phyloP scores from a whole-genome alignment of 2,888 invertebrate species.

The Hipparchia sbordonii region DNA sequence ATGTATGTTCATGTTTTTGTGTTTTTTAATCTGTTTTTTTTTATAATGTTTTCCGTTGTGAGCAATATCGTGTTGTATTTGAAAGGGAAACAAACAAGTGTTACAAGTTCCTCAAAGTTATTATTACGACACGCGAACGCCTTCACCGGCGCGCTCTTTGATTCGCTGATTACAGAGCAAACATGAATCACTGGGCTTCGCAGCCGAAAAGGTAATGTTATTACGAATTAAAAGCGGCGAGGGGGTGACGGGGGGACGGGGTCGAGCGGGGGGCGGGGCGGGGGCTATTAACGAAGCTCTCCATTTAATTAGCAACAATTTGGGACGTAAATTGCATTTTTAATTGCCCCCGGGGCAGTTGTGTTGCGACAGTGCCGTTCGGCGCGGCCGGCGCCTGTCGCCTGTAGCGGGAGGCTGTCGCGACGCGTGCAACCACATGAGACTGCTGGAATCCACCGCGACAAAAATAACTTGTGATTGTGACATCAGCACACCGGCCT shows the following conservation, averaged over 20 bases:
- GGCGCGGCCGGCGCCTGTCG: too few relatives aligned
- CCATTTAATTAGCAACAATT: slow-evolving; percentile 66
- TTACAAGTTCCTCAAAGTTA: not conserved
- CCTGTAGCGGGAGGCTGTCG: not conserved
- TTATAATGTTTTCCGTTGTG: too few relatives aligned
- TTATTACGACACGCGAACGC: slow-evolving; percentile 20
- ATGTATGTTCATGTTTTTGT: too few relatives aligned
- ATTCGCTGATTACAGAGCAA: slow-evolving; percentile 44
- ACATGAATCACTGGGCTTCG: slow-evolving; percentile 35
- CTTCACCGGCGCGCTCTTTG: slow-evolving; percentile 41
- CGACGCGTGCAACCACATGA: slow-evolving; percentile 7
- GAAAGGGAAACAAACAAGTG: not conserved
- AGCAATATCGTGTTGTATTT: not conserved
- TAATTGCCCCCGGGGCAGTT: slow-evolving; percentile 55
- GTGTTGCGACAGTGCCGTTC: not conserved
- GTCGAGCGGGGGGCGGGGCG: slow-evolving; percentile 27
- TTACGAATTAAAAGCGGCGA: slow-evolving; percentile 37
- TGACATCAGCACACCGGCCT: not conserved
- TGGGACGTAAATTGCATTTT: slow-evolving; percentile 66
- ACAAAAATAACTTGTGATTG: not conserved
- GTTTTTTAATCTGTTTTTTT: too few relatives aligned
- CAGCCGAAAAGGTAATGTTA: slow-evolving; percentile 39
- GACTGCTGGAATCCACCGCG: not conserved
- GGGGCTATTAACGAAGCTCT: slow-evolving; percentile 58
- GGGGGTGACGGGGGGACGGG: slow-evolving; percentile 18